Evolutionary conservation across 2,797 vertebrate genomes (phyloP).

Genomic region (Choloepus didactylus): DNA sequence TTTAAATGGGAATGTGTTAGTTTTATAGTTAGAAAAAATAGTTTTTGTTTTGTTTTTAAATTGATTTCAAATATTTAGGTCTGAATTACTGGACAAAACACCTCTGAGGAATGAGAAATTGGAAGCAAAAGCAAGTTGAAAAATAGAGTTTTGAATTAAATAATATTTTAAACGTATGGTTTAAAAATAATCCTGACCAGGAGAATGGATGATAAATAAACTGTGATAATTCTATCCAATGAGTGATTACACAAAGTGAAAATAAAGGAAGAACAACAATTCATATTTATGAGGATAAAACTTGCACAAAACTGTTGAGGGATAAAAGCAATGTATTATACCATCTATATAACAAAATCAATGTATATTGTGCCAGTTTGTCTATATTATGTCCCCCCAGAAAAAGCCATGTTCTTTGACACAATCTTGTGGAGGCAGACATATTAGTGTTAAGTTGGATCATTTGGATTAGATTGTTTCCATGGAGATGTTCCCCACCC

Average conservation of each 20-base stretch:
- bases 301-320: too few relatives aligned
- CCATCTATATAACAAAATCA: background rate
- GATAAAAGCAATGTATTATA: too few relatives aligned
- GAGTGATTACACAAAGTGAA: too few relatives aligned
- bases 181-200: background rate
- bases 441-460: too few relatives aligned
- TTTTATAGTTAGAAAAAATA: background rate
- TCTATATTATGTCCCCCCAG: too few relatives aligned
- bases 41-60: background rate
- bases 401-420: too few relatives aligned
- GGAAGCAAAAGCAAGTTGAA: background rate
- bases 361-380: too few relatives aligned
- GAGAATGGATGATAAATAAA: background rate
- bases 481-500: too few relatives aligned
- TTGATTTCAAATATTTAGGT: background rate
- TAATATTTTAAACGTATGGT: background rate
- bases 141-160: background rate
- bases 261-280: background rate
- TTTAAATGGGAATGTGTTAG: background rate
- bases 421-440: too few relatives aligned
- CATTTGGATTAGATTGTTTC: too few relatives aligned
- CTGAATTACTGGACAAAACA: background rate
- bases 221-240: too few relatives aligned
- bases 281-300: background rate
- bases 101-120: background rate